Conservation (phyloP, 64 coral and sea anemone species). For the Anthopleura sola region DNA sequence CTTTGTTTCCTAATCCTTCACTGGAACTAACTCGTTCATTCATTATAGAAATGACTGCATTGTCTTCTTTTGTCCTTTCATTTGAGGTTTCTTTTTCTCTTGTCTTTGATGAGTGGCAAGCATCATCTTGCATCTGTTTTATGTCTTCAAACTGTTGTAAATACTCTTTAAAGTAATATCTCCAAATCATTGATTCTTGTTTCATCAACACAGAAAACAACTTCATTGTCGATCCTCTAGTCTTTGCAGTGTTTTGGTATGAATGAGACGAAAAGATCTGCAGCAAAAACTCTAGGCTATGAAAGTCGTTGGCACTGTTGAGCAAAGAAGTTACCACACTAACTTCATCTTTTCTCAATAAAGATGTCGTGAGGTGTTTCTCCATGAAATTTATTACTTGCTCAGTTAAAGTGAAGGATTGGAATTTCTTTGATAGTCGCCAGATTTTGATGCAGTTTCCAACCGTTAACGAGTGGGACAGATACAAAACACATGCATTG, state of each 20-base stretch:
- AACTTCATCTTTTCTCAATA: not conserved
- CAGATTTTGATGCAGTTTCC: conserved; percentile 5
- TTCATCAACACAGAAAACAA: not conserved
- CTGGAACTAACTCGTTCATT: not conserved
- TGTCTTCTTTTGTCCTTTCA: not conserved
- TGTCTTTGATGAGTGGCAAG: not conserved
- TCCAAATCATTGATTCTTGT: not conserved
- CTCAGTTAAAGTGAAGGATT: not conserved
- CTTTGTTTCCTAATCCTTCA: not conserved
- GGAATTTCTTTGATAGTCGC: not conserved
- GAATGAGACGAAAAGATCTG: not conserved
- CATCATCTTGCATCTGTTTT: not conserved
- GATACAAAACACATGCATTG: not conserved
- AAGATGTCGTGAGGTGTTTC: not conserved
- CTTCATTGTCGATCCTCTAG: not conserved
- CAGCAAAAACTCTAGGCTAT: not conserved
- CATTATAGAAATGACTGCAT: not conserved
- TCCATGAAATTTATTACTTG: not conserved
- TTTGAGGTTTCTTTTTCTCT: not conserved
- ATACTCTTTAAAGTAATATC: not conserved
- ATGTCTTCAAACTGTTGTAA: not conserved
- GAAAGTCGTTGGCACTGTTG: not conserved
- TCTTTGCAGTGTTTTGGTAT: not conserved
- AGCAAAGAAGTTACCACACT: not conserved
- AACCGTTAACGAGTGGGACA: not conserved